Percentiles rank a stretch among this genome's conserved stretches.
Conservation (phyloP, 2,888 invertebrate genomes). For the Watsonalla binaria region DNA sequence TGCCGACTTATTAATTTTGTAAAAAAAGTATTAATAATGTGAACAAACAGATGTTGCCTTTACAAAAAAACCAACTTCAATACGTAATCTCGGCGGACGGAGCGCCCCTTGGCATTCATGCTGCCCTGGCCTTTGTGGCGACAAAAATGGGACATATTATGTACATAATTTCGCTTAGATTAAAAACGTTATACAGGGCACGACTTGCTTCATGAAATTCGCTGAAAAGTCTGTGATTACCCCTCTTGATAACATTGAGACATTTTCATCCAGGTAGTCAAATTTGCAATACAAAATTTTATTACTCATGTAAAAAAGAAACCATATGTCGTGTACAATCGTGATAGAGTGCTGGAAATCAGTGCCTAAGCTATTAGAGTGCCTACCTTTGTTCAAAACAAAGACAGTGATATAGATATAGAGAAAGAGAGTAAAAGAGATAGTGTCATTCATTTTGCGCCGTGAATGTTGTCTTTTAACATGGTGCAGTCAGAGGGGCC, state of each 20-base stretch:
- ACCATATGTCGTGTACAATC: too few species aligned
- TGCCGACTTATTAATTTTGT: slow-evolving; percentile 46
- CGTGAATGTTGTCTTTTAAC: background rate
- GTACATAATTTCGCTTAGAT: background rate
- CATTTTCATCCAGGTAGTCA: too few species aligned
- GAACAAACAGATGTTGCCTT: slow-evolving; percentile 33
- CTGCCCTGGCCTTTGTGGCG: slow-evolving; percentile 11
- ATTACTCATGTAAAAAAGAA: too few species aligned
- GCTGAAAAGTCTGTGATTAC: background rate
- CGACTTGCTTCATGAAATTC: background rate
- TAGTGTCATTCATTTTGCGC: too few species aligned
- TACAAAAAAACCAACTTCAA: slow-evolving; percentile 27
- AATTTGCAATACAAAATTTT: too few species aligned
- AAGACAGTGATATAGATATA: too few species aligned
- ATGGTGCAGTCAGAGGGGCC: background rate
- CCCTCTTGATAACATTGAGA: too few species aligned
- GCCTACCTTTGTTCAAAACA: too few species aligned
- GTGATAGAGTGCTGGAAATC: too few species aligned
- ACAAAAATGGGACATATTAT: slow-evolving; percentile 1
- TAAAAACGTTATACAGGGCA: background rate
- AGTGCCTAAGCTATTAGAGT: too few species aligned
- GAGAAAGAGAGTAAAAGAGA: too few species aligned
- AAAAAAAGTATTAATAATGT: slow-evolving; percentile 44
- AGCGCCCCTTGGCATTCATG: slow-evolving; percentile 23
- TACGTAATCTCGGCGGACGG: slow-evolving; percentile 29